Conservation (phyloP, 2,113 vertebrate genomes). For the Carlito syrichta region DNA sequence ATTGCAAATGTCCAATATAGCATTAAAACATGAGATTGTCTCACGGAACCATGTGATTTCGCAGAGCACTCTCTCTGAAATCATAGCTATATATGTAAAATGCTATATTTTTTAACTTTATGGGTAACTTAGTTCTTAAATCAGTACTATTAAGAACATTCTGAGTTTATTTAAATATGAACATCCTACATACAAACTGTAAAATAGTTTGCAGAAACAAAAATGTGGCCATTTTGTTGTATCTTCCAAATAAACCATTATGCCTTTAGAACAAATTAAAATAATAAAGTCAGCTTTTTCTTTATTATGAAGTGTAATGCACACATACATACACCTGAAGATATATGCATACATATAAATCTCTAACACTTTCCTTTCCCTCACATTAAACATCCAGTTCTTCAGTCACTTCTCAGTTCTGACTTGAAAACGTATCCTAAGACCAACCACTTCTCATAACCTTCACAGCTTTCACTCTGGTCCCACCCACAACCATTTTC, state of each 20-base stretch:
- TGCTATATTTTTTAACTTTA: not conserved
- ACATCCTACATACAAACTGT: not conserved
- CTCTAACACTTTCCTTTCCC: not conserved
- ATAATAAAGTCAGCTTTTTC: not conserved
- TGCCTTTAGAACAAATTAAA: not conserved
- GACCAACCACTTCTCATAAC: not conserved
- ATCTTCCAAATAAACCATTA: not conserved
- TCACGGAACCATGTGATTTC: not conserved
- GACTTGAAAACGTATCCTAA: not conserved
- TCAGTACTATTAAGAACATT: not conserved
- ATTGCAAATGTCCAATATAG: not conserved
- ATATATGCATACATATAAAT: accelerated
- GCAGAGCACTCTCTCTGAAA: not conserved
- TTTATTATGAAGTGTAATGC: not conserved
- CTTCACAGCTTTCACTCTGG: not conserved
- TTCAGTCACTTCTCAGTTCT: not conserved
- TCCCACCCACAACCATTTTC: not conserved
- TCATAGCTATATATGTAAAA: not conserved
- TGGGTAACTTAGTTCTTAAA: not conserved
- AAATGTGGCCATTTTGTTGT: not conserved
- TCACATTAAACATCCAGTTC: not conserved
- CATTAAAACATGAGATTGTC: not conserved
- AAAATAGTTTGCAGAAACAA: not conserved
- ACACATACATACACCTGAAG: not conserved
- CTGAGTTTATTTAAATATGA: not conserved